Evolutionary conservation across 2,113 vertebrate genomes (phyloP).

Genomic region (Nibea albiflora): DNA sequence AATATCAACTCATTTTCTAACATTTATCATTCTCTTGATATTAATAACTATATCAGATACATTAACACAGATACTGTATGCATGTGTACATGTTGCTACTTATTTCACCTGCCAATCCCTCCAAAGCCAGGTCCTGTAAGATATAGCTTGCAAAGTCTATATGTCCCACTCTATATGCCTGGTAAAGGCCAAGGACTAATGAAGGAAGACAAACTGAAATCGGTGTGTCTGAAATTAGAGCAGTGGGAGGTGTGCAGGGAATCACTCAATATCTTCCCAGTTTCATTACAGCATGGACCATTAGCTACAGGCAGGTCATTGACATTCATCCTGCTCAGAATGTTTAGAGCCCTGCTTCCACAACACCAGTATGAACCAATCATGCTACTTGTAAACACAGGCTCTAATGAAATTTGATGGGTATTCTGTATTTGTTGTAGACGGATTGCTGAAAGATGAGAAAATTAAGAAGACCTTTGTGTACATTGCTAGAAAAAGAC

Average conservation of each 20-base stretch:
- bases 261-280: slow-evolving; percentile 49
- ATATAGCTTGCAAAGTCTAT: slow-evolving; percentile 11
- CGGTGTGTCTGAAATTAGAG: slow-evolving; percentile 52
- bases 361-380: slow-evolving; percentile 33
- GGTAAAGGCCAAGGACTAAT: slow-evolving; percentile 46
- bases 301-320: slow-evolving; percentile 57
- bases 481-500: neutral
- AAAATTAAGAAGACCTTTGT: slow-evolving; percentile 19
- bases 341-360: slow-evolving; percentile 41
- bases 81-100: neutral
- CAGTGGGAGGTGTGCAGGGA: slow-evolving; percentile 33
- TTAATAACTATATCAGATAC: neutral
- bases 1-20: neutral
- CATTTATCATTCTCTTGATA: neutral
- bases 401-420: slow-evolving; percentile 39
- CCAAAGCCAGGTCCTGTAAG: neutral
- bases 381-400: slow-evolving; percentile 55
- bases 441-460: slow-evolving; percentile 13
- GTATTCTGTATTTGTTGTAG: slow-evolving; percentile 4
- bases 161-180: slow-evolving; percentile 4
- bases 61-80: neutral
- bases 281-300: slow-evolving; percentile 63
- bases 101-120: neutral
- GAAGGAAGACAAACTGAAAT: slow-evolving; percentile 56
- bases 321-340: slow-evolving; percentile 31